Evolutionary conservation across 2,113 vertebrate species (phyloP), one percentile per base, ranked within the genome.

Genomic region (Psilopogon haemacephalus): DNA sequence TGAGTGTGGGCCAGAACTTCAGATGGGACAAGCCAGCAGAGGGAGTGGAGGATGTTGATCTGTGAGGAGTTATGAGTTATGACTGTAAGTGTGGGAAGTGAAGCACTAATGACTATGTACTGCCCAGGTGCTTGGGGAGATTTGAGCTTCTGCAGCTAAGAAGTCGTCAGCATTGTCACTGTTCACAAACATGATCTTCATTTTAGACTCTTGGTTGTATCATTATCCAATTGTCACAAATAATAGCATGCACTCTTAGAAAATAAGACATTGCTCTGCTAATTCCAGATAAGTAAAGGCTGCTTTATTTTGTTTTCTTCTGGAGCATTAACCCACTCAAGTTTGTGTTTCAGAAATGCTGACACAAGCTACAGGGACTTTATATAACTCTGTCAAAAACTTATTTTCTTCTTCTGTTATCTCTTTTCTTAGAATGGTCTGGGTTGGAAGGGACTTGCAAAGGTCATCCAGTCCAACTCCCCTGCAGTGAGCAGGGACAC

Each of bases 291-390:
- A 80, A 81, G 42, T 30, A 55, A 79, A 69, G 10, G 4, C 16
- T 3, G 4, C 38, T 72, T 18, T 69, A 60, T 23, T 85, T 6
- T 9, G 33, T 60, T 84, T 68, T 75, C 21, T 46, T 16, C 20
- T 32, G 54, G 19, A 88, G 70, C 32, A 63, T 42, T 44, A 62
- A 78, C 55, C 35, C 7, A 70, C 67, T 93, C 14, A 42, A 90
- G 50, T 38, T 90, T 59, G n/a, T 65, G 76, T 85, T 80, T 70
- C 78, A 79, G 37, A 96, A 93, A 91, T 30, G 84, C 95, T 95
- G 95, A 94, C 24, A 21, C 4, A 70, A 52, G 14, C 72, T 37
- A 58, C 24, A 72, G 79, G 58, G 65, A 58, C 74, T 88, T 81
- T 21, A 73, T 75, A 89, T 62, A 59, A 63, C 76, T 97, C 90